Percentiles rank a stretch among this genome's conserved stretches.
Evolutionary conservation across 2,888 invertebrate genomes (phyloP).

Genomic region (Druceiella hillmani): DNA sequence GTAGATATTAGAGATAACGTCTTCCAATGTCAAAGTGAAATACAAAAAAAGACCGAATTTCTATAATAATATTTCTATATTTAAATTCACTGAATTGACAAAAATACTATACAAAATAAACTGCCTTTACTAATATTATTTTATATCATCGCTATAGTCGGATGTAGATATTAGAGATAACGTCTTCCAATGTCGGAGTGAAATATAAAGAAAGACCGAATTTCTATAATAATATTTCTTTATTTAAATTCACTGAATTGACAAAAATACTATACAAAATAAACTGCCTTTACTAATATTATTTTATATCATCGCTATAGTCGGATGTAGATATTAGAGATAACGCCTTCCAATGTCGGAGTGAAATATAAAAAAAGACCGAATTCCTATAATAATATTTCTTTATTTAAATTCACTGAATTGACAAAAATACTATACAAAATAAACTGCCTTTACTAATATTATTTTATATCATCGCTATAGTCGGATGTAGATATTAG

Average conservation of each 20-base stretch:
- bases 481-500: slow-evolving; percentile 12
- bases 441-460: too few relatives aligned
- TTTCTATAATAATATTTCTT: slow-evolving; percentile 39
- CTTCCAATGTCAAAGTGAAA: slow-evolving; percentile 7
- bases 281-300: too few relatives aligned
- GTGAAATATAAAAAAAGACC: slow-evolving; percentile 26
- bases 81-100: slow-evolving; percentile 46
- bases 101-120: slow-evolving; percentile 47
- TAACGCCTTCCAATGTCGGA: slow-evolving; percentile 6
- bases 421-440: slow-evolving; percentile 45
- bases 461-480: too few relatives aligned
- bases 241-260: slow-evolving; percentile 48
- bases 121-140: too few relatives aligned
- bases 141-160: too few relatives aligned
- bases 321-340: slow-evolving; percentile 10
- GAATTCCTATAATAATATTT: slow-evolving; percentile 35
- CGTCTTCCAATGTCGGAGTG: slow-evolving; percentile 7
- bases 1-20: slow-evolving; percentile 7
- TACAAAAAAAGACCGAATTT: slow-evolving; percentile 27
- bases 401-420: slow-evolving; percentile 48
- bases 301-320: too few relatives aligned
- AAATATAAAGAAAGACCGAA: slow-evolving; percentile 26
- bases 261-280: slow-evolving; percentile 46
- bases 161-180: slow-evolving; percentile 8
- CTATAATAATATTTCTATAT: slow-evolving; percentile 43